Evolutionary conservation across 2,888 invertebrate genomes (phyloP), one percentile per base, ranked within the genome.

Genomic region (Heterodera filipjevi): DNA sequence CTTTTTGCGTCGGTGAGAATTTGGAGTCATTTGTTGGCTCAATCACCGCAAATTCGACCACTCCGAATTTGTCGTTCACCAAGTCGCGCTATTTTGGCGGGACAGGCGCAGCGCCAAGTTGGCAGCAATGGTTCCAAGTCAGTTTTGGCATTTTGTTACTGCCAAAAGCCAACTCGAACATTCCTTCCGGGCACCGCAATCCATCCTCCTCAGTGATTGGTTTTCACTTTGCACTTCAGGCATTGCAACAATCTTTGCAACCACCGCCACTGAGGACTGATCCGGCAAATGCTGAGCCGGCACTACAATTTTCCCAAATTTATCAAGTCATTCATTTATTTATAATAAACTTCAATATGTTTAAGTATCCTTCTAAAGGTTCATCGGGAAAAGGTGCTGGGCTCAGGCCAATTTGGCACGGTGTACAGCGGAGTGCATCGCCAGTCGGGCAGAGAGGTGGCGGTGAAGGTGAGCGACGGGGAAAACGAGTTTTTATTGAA

Each of bases 321-420:
- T 89, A 89, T 76, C 89, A 89, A 81, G 85, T 84, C 30, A 35
- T 27, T 72, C 66, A 66, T 22, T 16, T 10, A 33, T 46, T 8
- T 22, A 30, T 30, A n/a, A 49, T 53, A 64, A 78, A 33, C 39
- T 19, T 68, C 33, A 33, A 66, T 12, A n/a, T n/a, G n/a, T n/a
- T 27, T 59, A 59, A n/a, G n/a, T 59, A n/a, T 19, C 22, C 59
- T 59, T 27, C 70, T 79, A 19, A 66, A 85, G 84, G 82, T 88
- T 1, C 76, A 94, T 90, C 95, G 96, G 0, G 97, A 98, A 89
- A 97, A 99, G 91, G 94, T 96, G 81, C 92, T 99, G 46, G 99
- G 99, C 77, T 96, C 96, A 3, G 99, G 99, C 0, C 99, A 99
- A 91, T 99, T 99, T 91, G 99, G 99, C 77, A 95, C 96, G 85